Evolutionary conservation across 2,113 vertebrate species (phyloP), one percentile per base, ranked within the genome.

Genomic region (Peromyscus leucopus): DNA sequence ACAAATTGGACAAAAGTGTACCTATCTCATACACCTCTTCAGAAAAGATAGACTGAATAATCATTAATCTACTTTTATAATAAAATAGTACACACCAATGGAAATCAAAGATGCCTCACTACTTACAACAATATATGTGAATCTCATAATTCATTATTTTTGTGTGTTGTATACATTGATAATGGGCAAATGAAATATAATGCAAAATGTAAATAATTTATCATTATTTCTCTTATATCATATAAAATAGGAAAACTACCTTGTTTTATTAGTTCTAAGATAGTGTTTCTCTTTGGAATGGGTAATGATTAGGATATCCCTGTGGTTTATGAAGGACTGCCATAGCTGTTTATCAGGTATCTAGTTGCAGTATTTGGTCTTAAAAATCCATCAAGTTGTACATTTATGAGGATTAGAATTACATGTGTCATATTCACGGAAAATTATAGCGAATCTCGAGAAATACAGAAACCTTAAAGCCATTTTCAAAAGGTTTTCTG

Each of bases 301-400:
- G 59, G 61, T n/a, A 75, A 26, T 74, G 24, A 65, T 33, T 90
- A 51, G 26, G 57, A 21, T 15, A 22, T 55, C 51, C 46, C 59
- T 8, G 22, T 9, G 1, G 3, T 63, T 93, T 72, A 85, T 95
- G n/a, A 88, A 22, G 21, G 26, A 24, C 26, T 74, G 33, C 1
- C 33, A 69, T 31, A 78, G 0, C 75, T 89, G 1, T 76, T 85
- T 89, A 33, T 59, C 48, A 93, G 48, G 13, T 3, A 89, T 9
- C 26, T 95, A 10, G 15, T 69, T 93, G 42, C 16, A 76, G n/a
- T 61, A 16, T 95, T 87, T 96, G 26, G 78, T 91, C 63, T 93
- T 85, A 78, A 94, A 91, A 75, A 72, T 57, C 13, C 86, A 78
- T 28, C 28, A 51, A 46, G 3, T 7, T 15, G 0, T 79, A 48